Percentiles rank a stretch among this genome's conserved stretches.
These are phyloP conservation scores for Metallyticus violacea DNA, from an alignment of 2,888 invertebrate species.

Conservation along the genomic window DNA sequence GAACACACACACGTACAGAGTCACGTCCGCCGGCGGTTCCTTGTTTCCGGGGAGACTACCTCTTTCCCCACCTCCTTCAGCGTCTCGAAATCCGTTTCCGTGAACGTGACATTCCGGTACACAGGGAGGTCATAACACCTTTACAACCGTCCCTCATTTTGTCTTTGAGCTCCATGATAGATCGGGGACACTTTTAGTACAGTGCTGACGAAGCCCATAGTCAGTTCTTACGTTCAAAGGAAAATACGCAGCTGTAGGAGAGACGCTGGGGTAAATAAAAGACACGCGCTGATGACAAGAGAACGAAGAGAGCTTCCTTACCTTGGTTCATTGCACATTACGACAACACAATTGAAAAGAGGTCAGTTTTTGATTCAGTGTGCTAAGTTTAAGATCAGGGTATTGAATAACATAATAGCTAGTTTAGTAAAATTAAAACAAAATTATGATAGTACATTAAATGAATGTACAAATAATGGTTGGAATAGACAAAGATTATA, in stretches of 20 bases:
- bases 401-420: too few species aligned
- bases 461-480: too few species aligned
- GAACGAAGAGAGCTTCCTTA: neutral
- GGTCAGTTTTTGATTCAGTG: too few species aligned
- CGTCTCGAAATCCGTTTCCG: constrained; percentile 1
- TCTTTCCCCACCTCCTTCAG: neutral
- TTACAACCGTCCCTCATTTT: neutral
- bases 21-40: neutral
- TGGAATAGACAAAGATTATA: too few species aligned
- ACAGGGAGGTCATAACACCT: constrained; percentile 3
- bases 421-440: too few species aligned
- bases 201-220: neutral
- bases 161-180: neutral
- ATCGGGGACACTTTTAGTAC: neutral
- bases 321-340: too few species aligned
- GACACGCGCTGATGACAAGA: neutral
- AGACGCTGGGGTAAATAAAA: neutral
- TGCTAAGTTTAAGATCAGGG: too few species aligned
- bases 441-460: too few species aligned
- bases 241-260: too few species aligned
- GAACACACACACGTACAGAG: neutral
- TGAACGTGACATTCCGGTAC: constrained; percentile 9
- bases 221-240: neutral
- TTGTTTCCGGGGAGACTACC: neutral
- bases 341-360: too few species aligned